phyloP scores from a whole-genome alignment of 1,140 invertebrate species.

The Ceratina australensis region DNA sequence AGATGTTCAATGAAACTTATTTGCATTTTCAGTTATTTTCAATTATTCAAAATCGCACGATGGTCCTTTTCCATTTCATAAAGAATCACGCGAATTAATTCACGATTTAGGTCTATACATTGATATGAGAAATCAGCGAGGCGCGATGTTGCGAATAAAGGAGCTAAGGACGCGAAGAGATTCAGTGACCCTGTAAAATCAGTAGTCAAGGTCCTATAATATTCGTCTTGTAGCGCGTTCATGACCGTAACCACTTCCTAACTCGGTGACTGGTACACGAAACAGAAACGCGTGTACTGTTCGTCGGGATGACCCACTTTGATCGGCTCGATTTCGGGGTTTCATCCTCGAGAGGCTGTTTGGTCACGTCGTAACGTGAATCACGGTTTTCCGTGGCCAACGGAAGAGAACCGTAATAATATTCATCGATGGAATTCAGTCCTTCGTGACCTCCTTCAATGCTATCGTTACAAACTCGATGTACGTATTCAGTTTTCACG shows the following conservation, averaged over 20 bases:
- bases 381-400: constrained; percentile 30
- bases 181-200: not conserved
- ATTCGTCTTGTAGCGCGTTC: constrained; percentile 22
- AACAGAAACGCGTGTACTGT: constrained; percentile 37
- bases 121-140: not conserved
- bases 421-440: constrained; percentile 4
- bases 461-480: not conserved
- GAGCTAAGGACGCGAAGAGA: not conserved
- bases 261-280: constrained; percentile 52
- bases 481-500: too few species aligned
- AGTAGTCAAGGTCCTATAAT: constrained; percentile 24
- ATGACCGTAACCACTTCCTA: constrained; percentile 48
- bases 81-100: too few species aligned
- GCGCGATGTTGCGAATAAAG: too few species aligned
- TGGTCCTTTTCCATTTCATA: too few species aligned
- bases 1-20: not conserved
- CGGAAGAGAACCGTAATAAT: constrained; percentile 14
- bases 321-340: constrained; percentile 26
- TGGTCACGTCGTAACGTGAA: constrained; percentile 25
- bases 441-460: constrained; percentile 12
- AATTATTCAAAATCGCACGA: too few species aligned
- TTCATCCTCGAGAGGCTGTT: constrained; percentile 41
- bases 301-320: constrained; percentile 58
- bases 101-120: too few species aligned
- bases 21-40: not conserved